Base-by-base conservation (phyloP, 2,888 invertebrate genomes). In the Leucophenga maculata region DNA sequence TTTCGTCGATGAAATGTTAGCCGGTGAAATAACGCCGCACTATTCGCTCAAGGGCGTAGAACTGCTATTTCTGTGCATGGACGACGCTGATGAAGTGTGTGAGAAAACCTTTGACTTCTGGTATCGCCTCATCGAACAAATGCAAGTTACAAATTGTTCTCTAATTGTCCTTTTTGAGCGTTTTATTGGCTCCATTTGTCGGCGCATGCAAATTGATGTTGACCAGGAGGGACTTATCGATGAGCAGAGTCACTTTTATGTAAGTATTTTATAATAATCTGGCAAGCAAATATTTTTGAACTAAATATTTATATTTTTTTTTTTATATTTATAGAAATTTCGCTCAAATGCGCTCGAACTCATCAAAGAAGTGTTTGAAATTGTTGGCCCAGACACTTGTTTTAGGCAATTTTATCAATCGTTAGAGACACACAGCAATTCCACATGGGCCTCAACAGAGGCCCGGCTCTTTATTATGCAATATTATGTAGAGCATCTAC, bases 91-190 rank as follows among this genome's bases (percentile, higher is more conserved):
- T 89, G 97, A 98, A 92, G 97, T 97, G 80, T 93, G 93, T 44
- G 93, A 93, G 86, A 96, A 98, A 77, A 97, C 99, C 1, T 99
- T 99, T 87, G 96, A 97, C 88, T 91, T 98, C 71, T 99, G 99
- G 99, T 98, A 97, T 89, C 92, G 96, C 31, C 89, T 99, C 46
- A 97, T 98, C 4, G 99, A 99, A 89, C 94, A 95, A 82, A 90
- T 99, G 4, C 92, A 62, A 89, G 94, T 46, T 99, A 98, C 88
- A 93, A 94, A 84, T 97, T n/a, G n/a, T n/a, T n/a, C n/a, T n/a
- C n/a, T n/a, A n/a, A n/a, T n/a, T n/a, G n/a, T 98, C 0, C 95
- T 97, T 86, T 93, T 98, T 69, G 96, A 97, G 88, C 91, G 97
- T 79, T 90, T 98, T 14, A 93, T 98, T 8, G 93, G 94, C 67